Evolutionary conservation across 2,113 vertebrate species (phyloP).

Genomic region (Heptranchias perlo): DNA sequence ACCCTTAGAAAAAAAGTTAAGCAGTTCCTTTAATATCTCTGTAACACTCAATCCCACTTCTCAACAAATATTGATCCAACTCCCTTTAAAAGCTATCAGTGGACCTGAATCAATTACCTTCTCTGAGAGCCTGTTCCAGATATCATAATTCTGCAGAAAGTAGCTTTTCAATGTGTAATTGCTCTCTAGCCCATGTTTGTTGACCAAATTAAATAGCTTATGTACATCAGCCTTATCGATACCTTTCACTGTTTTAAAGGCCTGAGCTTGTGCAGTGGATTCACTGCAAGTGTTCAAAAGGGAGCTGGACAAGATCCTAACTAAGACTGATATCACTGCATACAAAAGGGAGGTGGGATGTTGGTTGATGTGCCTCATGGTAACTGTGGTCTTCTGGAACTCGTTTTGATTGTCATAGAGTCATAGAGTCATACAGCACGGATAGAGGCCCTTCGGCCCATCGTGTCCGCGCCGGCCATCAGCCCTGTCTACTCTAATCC

Average conservation of each 20-base stretch:
- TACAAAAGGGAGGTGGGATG: background rate
- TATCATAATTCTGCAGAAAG: background rate
- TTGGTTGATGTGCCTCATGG: background rate
- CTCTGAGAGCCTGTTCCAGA: background rate
- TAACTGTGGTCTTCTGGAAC: background rate
- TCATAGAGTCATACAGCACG: no score
- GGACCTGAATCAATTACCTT: background rate
- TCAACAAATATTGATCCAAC: background rate
- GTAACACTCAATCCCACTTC: background rate
- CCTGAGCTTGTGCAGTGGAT: background rate
- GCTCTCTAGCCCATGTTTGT: background rate
- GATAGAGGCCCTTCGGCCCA: no score
- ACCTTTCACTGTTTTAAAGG: background rate
- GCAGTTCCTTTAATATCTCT: background rate
- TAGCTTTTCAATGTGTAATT: background rate
- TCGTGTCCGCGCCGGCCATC: no score
- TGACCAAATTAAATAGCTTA: background rate
- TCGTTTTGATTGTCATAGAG: background rate
- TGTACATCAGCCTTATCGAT: background rate
- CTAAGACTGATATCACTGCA: background rate
- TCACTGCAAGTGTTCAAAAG: background rate
- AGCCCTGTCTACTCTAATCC: no score
- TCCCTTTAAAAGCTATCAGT: background rate
- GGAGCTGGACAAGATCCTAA: background rate
- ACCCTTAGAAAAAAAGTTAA: background rate